Evolutionary conservation across 30 jellyfish, hydroid and myxozoan species (phyloP).

Genomic region (Morbakka virulenta): DNA sequence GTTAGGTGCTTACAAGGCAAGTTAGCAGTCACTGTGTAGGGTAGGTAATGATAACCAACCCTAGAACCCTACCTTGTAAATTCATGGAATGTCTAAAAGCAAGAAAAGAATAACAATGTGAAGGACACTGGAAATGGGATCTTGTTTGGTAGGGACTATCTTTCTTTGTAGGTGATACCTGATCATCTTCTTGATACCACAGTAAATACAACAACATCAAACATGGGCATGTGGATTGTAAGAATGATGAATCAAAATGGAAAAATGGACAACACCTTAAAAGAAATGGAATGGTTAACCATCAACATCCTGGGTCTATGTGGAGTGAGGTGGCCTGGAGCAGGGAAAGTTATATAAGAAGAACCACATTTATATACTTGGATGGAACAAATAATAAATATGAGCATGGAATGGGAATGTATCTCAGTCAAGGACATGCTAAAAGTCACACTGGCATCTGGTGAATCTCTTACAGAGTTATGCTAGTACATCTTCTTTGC

Average conservation of each 20-base stretch:
- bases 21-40: constrained; percentile 7
- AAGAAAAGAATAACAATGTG: neutral
- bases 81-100: too few relatives aligned
- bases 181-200: constrained; percentile 7
- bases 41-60: constrained; percentile 9
- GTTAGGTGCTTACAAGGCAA: neutral
- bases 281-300: neutral
- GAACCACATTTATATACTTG: neutral
- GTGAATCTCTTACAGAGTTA: too few relatives aligned
- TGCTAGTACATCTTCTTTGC: too few relatives aligned
- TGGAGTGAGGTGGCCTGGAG: constrained; percentile 14
- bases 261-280: neutral
- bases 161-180: constrained; percentile 10
- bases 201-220: too few relatives aligned
- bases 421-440: neutral
- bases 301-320: neutral
- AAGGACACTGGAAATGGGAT: constrained; percentile 2
- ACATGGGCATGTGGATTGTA: constrained; percentile 11
- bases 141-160: constrained; percentile 22
- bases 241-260: constrained; percentile 2
- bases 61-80: too few relatives aligned
- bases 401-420: constrained; percentile 5
- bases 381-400: constrained; percentile 1
- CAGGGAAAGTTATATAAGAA: neutral
- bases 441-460: too few relatives aligned